Conservation (phyloP, 2,888 invertebrate species). For the Eristalinus aeneus region DNA sequence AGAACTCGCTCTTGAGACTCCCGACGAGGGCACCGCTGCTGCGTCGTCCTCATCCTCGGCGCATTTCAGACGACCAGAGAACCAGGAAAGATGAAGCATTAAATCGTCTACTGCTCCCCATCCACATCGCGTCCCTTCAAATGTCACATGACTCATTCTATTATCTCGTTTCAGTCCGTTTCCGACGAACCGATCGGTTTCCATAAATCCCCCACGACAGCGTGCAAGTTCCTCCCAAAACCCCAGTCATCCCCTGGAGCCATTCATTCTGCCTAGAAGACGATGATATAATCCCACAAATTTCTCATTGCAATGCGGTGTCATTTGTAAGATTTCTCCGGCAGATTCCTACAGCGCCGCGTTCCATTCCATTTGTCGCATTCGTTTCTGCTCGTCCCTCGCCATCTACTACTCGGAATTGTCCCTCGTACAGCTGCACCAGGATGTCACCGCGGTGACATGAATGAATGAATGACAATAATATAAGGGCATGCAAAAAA, state of each 20-base stretch:
- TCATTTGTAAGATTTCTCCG: constrained; percentile 59
- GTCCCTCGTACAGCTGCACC: constrained; percentile 43
- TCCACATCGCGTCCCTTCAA: not conserved
- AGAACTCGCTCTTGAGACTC: not conserved
- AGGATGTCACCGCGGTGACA: constrained; percentile 46
- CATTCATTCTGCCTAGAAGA: constrained; percentile 1
- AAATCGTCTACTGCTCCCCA: not conserved
- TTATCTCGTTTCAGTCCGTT: constrained; percentile 23
- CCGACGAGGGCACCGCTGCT: not conserved
- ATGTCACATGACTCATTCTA: constrained; percentile 23
- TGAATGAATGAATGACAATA: constrained; percentile 49
- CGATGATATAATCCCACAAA: constrained; percentile 47
- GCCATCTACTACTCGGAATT: constrained; percentile 21
- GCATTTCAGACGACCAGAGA: too few relatives aligned
- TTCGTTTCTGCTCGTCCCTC: not conserved
- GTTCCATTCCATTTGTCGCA: constrained; percentile 30
- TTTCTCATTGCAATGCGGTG: constrained; percentile 58
- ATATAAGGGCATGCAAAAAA: not conserved
- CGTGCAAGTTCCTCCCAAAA: constrained; percentile 26
- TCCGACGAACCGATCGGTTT: constrained; percentile 34
- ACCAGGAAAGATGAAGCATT: not conserved
- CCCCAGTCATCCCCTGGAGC: not conserved
- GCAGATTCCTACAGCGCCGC: constrained; percentile 33
- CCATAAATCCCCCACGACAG: constrained; percentile 47
- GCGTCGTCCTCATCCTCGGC: not conserved